Evolutionary conservation across 2,113 vertebrate species (phyloP), one percentile per base, ranked within the genome.

Genomic region (Taurulus bubalis): DNA sequence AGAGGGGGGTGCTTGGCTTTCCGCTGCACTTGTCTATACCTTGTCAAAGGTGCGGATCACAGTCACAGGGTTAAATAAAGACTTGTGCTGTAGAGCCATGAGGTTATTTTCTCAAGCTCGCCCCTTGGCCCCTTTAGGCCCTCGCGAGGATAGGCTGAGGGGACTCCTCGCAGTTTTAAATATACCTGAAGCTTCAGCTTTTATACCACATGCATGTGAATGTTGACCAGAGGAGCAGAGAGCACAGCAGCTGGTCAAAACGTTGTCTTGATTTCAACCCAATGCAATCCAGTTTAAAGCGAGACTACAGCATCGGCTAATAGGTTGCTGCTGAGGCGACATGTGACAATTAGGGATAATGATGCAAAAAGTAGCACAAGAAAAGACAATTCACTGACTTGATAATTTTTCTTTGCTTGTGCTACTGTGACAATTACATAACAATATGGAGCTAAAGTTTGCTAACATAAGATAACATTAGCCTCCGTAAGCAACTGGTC

Each of bases 161-260:
- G 81, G 68, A 36, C 68, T 75, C 79, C 47, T 75, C 58, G 0
- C 16, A 32, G 56, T 85, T 87, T 88, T 80, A 85, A 83, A 87
- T 82, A 87, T 16, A 79, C 42, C 66, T 53, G 77, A 85, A 69
- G 89, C 66, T 55, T 45, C 80, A 82, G 78, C 68, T 36, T 73
- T 77, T 7, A 9, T 10, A 93, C 89, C 91, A 76, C 91, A 90
- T 87, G 80, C 40, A 42, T 93, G 89, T 88, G 90, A 91, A 90
- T 77, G 42, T 71, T 47, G 42, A 75, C n/a, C 16, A 42, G 30
- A 56, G 74, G 9, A 20, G 76, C 66, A 75, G 28, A 70, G 56
- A 1, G 24, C 67, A 15, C 26, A 14, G 47, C 59, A 32, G 64
- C 55, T 34, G 20, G 18, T 56, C n/a, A 20, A 22, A 6, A 24